phyloP scores from a whole-genome alignment of 2,797 vertebrate genomes.

The Paramormyrops hopkinsi region DNA sequence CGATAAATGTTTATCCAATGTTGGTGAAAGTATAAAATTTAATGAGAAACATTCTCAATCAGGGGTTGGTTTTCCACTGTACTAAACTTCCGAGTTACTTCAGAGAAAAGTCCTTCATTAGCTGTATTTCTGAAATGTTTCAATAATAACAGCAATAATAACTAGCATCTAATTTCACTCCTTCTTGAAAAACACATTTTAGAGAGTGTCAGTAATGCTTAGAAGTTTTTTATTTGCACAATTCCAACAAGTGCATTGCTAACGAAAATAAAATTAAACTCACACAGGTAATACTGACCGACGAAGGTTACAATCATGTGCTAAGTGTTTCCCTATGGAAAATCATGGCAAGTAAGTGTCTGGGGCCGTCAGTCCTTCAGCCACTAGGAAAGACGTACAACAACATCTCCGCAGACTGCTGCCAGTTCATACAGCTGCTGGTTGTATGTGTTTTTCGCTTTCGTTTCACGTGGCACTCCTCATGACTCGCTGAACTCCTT shows the following conservation, averaged over 20 bases:
- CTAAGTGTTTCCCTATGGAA: conserved; percentile 41
- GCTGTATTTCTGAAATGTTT: conserved; percentile 39
- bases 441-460: conserved; percentile 17
- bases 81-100: conserved; percentile 35
- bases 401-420: neutral
- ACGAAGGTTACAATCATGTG: conserved; percentile 28
- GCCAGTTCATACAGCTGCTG: conserved; percentile 20
- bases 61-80: conserved; percentile 23
- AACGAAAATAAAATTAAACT: conserved; percentile 19
- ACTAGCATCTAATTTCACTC: conserved; percentile 30
- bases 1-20: conserved; percentile 26
- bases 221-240: conserved; percentile 33
- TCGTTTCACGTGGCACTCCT: conserved; percentile 2
- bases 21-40: conserved; percentile 30
- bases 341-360: conserved; percentile 19
- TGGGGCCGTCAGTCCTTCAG: conserved; percentile 25
- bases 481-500: neutral
- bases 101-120: conserved; percentile 35
- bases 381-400: neutral
- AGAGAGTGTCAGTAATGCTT: conserved; percentile 37
- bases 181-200: conserved; percentile 30
- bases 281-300: conserved; percentile 33
- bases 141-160: conserved; percentile 26
- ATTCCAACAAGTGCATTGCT: conserved; percentile 39
- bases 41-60: conserved; percentile 44